phyloP scores from a whole-genome alignment of 2,888 invertebrate genomes.

The Phortica okadai region DNA sequence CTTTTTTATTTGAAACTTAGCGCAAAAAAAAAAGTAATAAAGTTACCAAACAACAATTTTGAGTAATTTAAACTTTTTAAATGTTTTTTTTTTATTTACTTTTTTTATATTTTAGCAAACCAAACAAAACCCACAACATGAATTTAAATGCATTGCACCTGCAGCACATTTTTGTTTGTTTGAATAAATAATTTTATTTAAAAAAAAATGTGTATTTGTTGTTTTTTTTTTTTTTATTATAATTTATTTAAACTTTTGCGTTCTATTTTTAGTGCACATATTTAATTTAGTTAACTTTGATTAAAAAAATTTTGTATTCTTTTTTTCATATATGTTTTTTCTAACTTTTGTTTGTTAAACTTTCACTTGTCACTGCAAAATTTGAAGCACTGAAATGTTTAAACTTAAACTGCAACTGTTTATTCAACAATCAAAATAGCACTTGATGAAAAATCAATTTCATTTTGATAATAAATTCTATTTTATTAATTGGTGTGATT shows the following conservation, averaged over 20 bases:
- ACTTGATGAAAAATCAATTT: background rate
- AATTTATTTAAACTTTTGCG: conserved; percentile 18
- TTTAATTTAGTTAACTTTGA: conserved; percentile 26
- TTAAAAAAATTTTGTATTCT: conserved; percentile 49
- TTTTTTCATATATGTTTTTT: background rate
- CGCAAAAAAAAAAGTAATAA: conserved; percentile 1
- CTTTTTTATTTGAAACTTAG: conserved; percentile 34
- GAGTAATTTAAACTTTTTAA: conserved; percentile 32
- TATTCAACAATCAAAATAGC: background rate
- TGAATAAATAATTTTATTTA: background rate
- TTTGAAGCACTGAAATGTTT: conserved; percentile 9
- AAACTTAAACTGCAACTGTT: conserved; percentile 15
- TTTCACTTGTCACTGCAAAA: conserved; percentile 31
- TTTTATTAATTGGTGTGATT: conserved; percentile 16
- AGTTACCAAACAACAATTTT: conserved; percentile 16
- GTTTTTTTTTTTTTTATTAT: conserved; percentile 36
- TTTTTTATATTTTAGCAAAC: conserved; percentile 3
- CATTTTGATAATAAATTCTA: background rate
- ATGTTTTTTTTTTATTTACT: conserved; percentile 10
- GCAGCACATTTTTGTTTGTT: conserved; percentile 8
- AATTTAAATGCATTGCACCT: conserved; percentile 26
- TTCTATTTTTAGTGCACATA: conserved; percentile 26
- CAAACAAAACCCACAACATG: background rate
- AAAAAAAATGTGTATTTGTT: background rate
- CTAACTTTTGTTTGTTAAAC: background rate